Conservation (phyloP, 2,113 vertebrate genomes). For the Chloebia gouldiae region DNA sequence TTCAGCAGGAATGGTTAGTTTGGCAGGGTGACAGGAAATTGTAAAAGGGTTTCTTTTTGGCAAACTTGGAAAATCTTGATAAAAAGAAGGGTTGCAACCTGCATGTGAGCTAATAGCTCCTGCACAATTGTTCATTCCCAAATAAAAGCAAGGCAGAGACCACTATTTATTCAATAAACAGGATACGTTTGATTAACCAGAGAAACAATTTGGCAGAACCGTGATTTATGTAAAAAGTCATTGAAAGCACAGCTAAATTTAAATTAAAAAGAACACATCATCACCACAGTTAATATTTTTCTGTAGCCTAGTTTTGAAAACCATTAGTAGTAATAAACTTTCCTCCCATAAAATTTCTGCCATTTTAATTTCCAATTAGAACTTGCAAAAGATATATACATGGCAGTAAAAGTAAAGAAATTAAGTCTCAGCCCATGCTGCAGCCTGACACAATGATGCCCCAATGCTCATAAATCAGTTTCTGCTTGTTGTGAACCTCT, state of each 20-base stretch:
- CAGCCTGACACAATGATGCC: constrained; percentile 40
- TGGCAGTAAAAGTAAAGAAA: constrained; percentile 56
- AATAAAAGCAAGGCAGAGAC: constrained; percentile 8
- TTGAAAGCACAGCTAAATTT: constrained; percentile 9
- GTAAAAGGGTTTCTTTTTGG: neutral
- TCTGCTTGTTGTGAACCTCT: constrained; percentile 65
- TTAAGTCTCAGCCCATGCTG: constrained; percentile 14
- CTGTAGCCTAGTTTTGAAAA: constrained; percentile 61
- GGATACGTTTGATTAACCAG: constrained; percentile 47
- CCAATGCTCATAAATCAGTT: constrained; percentile 46
- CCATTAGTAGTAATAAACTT: constrained; percentile 65
- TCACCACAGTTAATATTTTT: constrained; percentile 36
- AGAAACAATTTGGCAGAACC: constrained; percentile 3
- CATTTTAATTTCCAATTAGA: constrained; percentile 66
- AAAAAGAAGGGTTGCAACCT: constrained; percentile 7
- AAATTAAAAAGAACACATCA: constrained; percentile 51
- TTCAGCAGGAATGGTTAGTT: neutral
- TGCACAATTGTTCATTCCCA: neutral
- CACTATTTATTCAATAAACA: constrained; percentile 44
- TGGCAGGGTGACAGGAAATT: neutral
- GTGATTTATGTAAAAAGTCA: constrained; percentile 13
- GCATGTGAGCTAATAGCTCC: constrained; percentile 5
- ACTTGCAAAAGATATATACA: constrained; percentile 50
- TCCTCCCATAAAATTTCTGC: constrained; percentile 56
- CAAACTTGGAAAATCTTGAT: neutral